phyloP scores from a whole-genome alignment of 2,113 vertebrate genomes.

The Hystrix cristata region DNA sequence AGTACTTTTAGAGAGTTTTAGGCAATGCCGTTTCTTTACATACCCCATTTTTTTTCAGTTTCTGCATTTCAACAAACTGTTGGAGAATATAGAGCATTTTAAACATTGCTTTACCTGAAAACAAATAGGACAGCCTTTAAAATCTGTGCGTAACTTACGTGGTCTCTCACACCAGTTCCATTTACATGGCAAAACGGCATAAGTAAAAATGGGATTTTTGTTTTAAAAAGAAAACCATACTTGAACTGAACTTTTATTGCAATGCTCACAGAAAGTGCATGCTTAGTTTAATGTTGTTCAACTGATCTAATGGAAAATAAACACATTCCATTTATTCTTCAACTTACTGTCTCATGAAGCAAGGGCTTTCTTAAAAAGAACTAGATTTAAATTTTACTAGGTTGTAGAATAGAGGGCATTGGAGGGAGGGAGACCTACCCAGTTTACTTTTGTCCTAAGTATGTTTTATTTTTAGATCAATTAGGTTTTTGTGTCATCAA shows the following conservation, averaged over 20 bases:
- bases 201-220: constrained; percentile 8
- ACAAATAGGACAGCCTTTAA: constrained; percentile 14
- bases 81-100: constrained; percentile 47
- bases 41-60: constrained; percentile 51
- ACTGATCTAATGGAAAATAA: background rate
- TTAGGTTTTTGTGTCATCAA: background rate
- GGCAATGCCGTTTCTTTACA: constrained; percentile 75
- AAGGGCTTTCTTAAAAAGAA: constrained; percentile 13
- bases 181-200: background rate
- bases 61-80: constrained; percentile 56
- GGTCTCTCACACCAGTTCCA: background rate
- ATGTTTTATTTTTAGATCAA: constrained; percentile 61
- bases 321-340: background rate
- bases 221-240: background rate
- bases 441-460: constrained; percentile 50
- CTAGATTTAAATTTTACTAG: background rate
- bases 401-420: background rate
- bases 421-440: background rate
- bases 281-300: background rate
- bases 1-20: constrained; percentile 78
- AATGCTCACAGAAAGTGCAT: background rate
- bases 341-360: background rate
- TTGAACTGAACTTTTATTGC: background rate
- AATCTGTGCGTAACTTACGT: background rate
- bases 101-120: background rate